These are phyloP conservation scores for Sphaeramia orbicularis DNA, from an alignment of 2,797 vertebrate genomes.

Conservation along the genomic window DNA sequence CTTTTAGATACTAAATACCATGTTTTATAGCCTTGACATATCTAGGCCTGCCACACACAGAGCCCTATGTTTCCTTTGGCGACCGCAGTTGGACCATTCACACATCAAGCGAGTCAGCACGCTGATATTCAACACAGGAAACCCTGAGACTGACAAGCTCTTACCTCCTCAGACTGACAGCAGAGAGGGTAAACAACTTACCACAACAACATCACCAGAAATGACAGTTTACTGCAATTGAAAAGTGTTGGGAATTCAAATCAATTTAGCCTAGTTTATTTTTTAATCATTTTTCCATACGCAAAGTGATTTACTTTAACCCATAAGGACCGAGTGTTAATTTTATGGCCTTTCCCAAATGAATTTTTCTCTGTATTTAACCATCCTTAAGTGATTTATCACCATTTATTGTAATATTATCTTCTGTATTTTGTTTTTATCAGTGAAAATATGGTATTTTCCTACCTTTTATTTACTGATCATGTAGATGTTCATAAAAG, in stretches of 20 bases:
- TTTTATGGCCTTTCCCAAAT: too few species aligned
- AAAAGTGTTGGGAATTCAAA: not conserved
- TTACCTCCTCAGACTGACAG: conserved; percentile 21
- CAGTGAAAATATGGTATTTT: too few species aligned
- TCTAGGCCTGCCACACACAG: conserved; percentile 78
- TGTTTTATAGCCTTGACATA: conserved; percentile 68
- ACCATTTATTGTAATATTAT: too few species aligned
- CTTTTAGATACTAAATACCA: conserved; percentile 60
- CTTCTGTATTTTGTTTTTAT: too few species aligned
- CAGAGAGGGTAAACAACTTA: conserved; percentile 25
- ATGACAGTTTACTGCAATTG: conserved; percentile 1
- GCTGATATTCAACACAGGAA: conserved; percentile 51
- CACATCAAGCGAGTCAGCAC: conserved; percentile 44
- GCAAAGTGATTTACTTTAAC: not conserved
- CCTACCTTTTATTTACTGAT: too few species aligned
- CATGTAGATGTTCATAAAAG: too few species aligned
- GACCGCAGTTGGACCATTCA: conserved; percentile 42
- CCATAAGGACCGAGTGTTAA: too few species aligned
- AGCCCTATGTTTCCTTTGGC: conserved; percentile 74
- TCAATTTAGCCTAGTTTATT: not conserved
- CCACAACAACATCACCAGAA: conserved; percentile 26
- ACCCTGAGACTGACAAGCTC: conserved; percentile 24
- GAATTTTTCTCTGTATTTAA: too few species aligned
- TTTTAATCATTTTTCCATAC: not conserved
- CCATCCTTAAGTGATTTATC: too few species aligned